A percentile compares a stretch with the other conserved stretches of the same genome.
These are phyloP conservation scores for Peromyscus eremicus DNA, from an alignment of 2,797 vertebrate genomes.

Conservation along the genomic window DNA sequence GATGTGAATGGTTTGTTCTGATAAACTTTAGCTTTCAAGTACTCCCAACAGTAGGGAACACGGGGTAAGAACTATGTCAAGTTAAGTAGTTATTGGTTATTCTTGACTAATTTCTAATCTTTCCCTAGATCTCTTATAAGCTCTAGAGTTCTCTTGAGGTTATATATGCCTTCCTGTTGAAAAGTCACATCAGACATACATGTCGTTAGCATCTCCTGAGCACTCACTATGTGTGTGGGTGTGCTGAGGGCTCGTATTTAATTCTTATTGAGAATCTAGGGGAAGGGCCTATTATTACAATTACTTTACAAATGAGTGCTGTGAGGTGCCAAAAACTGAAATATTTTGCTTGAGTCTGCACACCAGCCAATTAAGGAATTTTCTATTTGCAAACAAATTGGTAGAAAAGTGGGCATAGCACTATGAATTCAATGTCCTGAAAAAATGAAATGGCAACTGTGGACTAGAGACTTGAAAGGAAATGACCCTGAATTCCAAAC, in stretches of 20 bases:
- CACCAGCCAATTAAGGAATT: slow-evolving; percentile 31
- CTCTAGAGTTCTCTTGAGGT: slow-evolving; percentile 42
- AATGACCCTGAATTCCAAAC: not conserved
- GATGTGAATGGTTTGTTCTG: slow-evolving; percentile 65
- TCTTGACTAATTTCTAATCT: slow-evolving; percentile 37
- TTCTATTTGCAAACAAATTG: slow-evolving; percentile 48
- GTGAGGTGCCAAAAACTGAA: slow-evolving; percentile 34
- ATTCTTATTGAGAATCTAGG: slow-evolving; percentile 44
- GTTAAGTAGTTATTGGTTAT: slow-evolving; percentile 53
- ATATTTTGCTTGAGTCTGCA: slow-evolving; percentile 29
- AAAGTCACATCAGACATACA: slow-evolving; percentile 24
- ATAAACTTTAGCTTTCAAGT: slow-evolving; percentile 69
- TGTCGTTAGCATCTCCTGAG: not conserved
- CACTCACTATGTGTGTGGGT: not conserved
- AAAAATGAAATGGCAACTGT: slow-evolving; percentile 26
- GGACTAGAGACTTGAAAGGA: slow-evolving; percentile 23
- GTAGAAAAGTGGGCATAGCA: not conserved
- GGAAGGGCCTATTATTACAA: not conserved
- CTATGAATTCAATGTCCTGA: slow-evolving; percentile 21
- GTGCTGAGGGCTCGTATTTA: not conserved
- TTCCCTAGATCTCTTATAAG: slow-evolving; percentile 30
- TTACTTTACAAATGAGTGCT: slow-evolving; percentile 44
- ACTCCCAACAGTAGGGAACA: slow-evolving; percentile 44
- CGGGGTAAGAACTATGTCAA: slow-evolving; percentile 52
- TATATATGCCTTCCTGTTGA: slow-evolving; percentile 32